Evolutionary conservation across 2,113 vertebrate species (phyloP).

Genomic region (Benitochromis conjunctus): DNA sequence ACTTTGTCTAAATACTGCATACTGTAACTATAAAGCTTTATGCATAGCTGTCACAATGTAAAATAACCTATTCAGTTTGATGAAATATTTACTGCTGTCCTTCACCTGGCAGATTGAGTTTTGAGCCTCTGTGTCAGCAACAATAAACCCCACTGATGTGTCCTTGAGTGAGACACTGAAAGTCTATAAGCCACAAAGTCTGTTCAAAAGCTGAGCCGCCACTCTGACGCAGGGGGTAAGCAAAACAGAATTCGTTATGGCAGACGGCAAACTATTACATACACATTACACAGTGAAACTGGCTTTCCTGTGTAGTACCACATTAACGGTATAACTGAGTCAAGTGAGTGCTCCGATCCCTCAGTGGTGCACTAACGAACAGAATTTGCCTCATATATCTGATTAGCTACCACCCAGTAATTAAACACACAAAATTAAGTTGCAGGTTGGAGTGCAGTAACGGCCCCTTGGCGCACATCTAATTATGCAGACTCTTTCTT

Average conservation of each 20-base stretch:
- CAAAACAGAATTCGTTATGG: neutral
- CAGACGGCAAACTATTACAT: neutral
- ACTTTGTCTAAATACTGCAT: neutral
- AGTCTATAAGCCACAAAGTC: neutral
- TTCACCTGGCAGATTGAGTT: neutral
- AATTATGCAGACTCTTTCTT: slow-evolving; percentile 24
- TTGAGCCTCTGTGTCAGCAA: neutral
- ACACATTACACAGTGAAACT: neutral
- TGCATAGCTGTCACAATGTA: neutral
- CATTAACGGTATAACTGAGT: neutral
- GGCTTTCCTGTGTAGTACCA: neutral
- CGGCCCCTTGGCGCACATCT: neutral
- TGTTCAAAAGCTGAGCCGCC: neutral
- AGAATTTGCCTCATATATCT: slow-evolving; percentile 19
- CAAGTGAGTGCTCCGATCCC: neutral
- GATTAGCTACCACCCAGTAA: slow-evolving; percentile 26
- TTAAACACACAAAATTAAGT: slow-evolving; percentile 46
- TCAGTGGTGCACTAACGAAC: slow-evolving; percentile 2
- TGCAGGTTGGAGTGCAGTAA: neutral
- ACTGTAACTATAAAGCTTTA: neutral
- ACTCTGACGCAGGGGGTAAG: neutral
- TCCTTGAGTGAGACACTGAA: slow-evolving; percentile 4
- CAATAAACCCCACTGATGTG: neutral
- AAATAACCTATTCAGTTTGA: neutral
- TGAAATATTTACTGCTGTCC: neutral